These are phyloP conservation scores for Drosophila funebris DNA, from an alignment of 1,140 invertebrate genomes.

Conservation along the genomic window DNA sequence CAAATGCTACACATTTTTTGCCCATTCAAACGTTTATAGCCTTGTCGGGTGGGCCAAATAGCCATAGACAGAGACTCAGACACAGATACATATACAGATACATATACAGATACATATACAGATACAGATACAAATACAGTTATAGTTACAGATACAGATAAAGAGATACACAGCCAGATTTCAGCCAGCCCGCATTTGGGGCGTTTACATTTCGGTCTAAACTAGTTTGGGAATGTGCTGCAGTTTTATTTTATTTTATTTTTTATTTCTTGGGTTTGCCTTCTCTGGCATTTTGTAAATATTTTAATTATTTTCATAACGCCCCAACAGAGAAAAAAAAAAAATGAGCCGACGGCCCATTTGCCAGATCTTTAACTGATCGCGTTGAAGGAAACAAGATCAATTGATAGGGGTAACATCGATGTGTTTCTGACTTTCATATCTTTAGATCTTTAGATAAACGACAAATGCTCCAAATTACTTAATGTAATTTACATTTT, in stretches of 20 bases:
- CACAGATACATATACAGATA: slow-evolving; percentile 30
- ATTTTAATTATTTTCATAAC: slow-evolving; percentile 69
- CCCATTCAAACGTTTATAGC: slow-evolving; percentile 56
- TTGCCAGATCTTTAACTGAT: slow-evolving; percentile 1
- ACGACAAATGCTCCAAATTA: not conserved
- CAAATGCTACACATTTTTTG: slow-evolving; percentile 40
- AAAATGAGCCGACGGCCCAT: slow-evolving; percentile 16
- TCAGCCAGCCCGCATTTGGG: slow-evolving; percentile 57
- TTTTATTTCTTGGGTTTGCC: slow-evolving; percentile 13
- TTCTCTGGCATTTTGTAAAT: slow-evolving; percentile 60
- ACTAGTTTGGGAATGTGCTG: slow-evolving; percentile 55
- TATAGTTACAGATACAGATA: slow-evolving; percentile 31
- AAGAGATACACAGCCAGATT: slow-evolving; percentile 6
- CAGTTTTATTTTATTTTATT: slow-evolving; percentile 25
- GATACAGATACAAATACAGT: slow-evolving; percentile 26
- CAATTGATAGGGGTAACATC: slow-evolving; percentile 5
- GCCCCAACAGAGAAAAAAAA: not conserved
- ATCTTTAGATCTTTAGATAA: not conserved
- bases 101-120: slow-evolving; percentile 30
- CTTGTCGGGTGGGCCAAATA: slow-evolving; percentile 57
- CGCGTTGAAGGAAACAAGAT: not conserved
- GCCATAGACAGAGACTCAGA: slow-evolving; percentile 1
- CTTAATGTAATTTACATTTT: not conserved
- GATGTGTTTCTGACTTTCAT: slow-evolving; percentile 9
- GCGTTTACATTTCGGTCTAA: slow-evolving; percentile 61